Evolutionary conservation across 2,888 invertebrate species (phyloP), one percentile per base, ranked within the genome.

Genomic region (Hofmannophila pseudospretella): DNA sequence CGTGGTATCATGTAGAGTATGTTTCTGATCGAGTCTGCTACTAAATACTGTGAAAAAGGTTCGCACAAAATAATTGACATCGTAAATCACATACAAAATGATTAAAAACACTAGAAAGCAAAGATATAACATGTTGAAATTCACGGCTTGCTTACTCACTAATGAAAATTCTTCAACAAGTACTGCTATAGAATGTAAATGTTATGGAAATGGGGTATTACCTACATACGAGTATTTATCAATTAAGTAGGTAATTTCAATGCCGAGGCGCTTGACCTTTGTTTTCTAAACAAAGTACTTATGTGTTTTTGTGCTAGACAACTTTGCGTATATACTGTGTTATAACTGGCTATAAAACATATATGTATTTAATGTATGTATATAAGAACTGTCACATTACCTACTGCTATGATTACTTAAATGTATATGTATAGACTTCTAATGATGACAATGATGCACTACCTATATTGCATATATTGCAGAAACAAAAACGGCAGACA

Each of bases 21-120:
- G 88, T 54, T 82, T 89, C 41, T 89, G 89, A 74, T 92, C 90
- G 62, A 89, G 89, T 42, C 90, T 86, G 16, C 93, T 92, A 46
- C 89, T 78, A 46, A 93, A 53, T 31, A 93, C 89, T 49, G 91
- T 91, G 50, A 93, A 77, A 50, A 90, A 82, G 67, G 92, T 90
- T 54, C 94, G 88, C 46, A 92, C 64, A 62, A 94, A 91, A 69
- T 95, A 94, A 69, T 93, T 92, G 28, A 94, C 73, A 72, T 95
- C 94, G 54, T 92, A 86, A 38, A 90, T 65, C 33, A 89, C 75
- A 59, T 93, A 91, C 4, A 92, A 64, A 19, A 91, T 51, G 40
- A 92, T 57, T 45, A 77, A 56, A 38, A 58, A 11, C 27, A 51
- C 27, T 25, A 62, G 35, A 7, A 56, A 29, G 38, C 16, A 4